Base-by-base conservation (phyloP, 2,888 invertebrate genomes). In the Euproctis similis region DNA sequence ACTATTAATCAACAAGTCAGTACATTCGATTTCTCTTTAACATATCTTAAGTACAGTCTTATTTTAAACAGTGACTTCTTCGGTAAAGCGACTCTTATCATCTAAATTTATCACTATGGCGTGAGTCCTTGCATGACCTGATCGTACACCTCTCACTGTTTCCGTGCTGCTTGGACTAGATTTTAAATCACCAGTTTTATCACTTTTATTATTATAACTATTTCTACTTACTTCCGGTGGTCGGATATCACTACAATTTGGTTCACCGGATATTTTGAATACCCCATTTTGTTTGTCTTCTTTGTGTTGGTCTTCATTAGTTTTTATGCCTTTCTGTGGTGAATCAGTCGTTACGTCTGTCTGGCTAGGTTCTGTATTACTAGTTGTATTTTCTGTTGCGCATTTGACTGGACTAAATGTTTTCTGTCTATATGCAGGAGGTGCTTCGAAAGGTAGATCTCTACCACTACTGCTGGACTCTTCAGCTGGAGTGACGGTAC, bases 71-170 rank as follows among this genome's bases (percentile, higher is more conserved):
- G 92, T 92, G 41, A 93, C 92, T 70, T 93, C 93, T 69, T 93
- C 92, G 23, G 92, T 92, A 69, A 92, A 92, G 53, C 92, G 86
- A 67, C 90, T 92, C 59, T 92, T 92, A 71, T 92, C 92, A 60
- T 92, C 92, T 53, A 92, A 76, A 70, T 92, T 92, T 45, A 93
- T 91, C 48, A 92, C 89, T 55, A 92, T 91, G n/a, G 91, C 90
- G 54, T 90, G 91, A 38, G 91, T 91, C 56, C 89, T 85, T 8
- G 90, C 89, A 52, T 91, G 91, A 0, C 90, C 91, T 5, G 91
- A 90, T 22, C 76, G 58, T 1, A 82, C 74, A 31, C 75, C 77
- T 38, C 59, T 65, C 6, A 76, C 61, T 12, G 77, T 72, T 30
- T 76, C 82, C 12, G 71, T 60, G 49, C 74, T 74, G 34, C 72